Percentiles rank a stretch among this genome's conserved stretches.
Conservation (phyloP, 2,888 invertebrate species). For the Odontothrips loti region DNA sequence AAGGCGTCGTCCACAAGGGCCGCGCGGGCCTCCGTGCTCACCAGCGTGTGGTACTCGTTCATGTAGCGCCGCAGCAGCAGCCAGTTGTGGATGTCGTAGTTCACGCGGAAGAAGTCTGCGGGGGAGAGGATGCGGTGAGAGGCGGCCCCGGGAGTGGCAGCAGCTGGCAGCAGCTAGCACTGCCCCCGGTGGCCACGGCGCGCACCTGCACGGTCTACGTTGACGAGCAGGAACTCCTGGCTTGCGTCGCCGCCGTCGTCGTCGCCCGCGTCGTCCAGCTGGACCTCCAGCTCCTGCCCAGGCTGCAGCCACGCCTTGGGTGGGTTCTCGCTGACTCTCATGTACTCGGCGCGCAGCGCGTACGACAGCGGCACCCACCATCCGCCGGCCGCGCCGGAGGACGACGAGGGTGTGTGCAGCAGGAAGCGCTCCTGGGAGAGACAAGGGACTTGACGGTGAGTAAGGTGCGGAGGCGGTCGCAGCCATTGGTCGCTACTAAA, state of each 20-base stretch:
- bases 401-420: not conserved
- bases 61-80: slow-evolving; percentile 51
- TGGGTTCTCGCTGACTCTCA: not conserved
- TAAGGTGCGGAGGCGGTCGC: too few species aligned
- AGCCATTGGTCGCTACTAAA: too few species aligned
- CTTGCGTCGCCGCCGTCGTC: slow-evolving; percentile 39
- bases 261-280: slow-evolving; percentile 30
- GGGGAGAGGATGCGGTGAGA: not conserved
- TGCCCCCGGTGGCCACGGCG: slow-evolving; percentile 23
- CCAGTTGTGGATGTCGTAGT: slow-evolving; percentile 59
- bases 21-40: slow-evolving; percentile 58
- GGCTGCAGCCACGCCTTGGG: not conserved
- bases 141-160: not conserved
- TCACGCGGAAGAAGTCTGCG: slow-evolving; percentile 58
- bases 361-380: slow-evolving; percentile 1
- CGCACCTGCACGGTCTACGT: slow-evolving; percentile 56
- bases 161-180: not conserved
- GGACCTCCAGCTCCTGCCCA: not conserved
- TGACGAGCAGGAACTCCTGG: slow-evolving; percentile 55
- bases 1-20: slow-evolving; percentile 53
- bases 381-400: not conserved
- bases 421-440: slow-evolving; percentile 14
- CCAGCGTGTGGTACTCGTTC: slow-evolving; percentile 45
- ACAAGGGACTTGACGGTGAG: not conserved
- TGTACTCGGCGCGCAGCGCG: not conserved